phyloP scores from a whole-genome alignment of 2,888 invertebrate genomes.

The Noctua fimbriata region DNA sequence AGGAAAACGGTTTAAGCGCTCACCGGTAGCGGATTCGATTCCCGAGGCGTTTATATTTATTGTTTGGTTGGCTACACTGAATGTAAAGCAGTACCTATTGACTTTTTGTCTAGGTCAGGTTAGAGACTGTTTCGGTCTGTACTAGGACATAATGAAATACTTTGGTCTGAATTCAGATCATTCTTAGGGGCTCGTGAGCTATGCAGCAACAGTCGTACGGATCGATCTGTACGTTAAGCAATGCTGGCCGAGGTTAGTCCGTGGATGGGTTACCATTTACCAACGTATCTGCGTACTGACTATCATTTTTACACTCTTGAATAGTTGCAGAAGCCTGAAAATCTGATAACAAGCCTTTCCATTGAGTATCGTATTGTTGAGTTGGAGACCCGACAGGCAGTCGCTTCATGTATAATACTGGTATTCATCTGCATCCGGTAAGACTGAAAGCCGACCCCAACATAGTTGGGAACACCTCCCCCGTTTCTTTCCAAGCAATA shows the following conservation, averaged over 20 bases:
- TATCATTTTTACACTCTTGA: background rate
- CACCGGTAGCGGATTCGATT: constrained; percentile 60
- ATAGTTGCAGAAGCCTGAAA: background rate
- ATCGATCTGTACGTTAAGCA: background rate
- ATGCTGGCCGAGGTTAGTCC: background rate
- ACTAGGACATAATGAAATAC: background rate
- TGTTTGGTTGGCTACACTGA: constrained; percentile 60
- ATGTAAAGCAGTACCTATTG: constrained; percentile 57
- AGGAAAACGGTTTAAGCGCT: constrained; percentile 61
- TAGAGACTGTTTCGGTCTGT: background rate
- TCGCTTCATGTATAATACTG: background rate
- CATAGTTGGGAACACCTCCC: background rate
- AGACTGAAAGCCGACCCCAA: background rate
- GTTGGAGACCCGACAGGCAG: background rate
- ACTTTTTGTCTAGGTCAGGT: constrained; percentile 20
- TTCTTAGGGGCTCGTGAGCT: background rate
- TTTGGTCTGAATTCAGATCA: background rate
- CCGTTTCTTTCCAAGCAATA: background rate
- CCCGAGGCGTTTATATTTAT: constrained; percentile 62
- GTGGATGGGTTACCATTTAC: background rate
- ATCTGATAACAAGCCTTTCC: background rate
- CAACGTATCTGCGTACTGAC: background rate
- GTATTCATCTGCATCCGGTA: background rate
- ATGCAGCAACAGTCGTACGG: background rate
- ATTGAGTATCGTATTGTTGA: background rate